phyloP scores from a whole-genome alignment of 2,888 invertebrate genomes.

The Lithosia quadra region DNA sequence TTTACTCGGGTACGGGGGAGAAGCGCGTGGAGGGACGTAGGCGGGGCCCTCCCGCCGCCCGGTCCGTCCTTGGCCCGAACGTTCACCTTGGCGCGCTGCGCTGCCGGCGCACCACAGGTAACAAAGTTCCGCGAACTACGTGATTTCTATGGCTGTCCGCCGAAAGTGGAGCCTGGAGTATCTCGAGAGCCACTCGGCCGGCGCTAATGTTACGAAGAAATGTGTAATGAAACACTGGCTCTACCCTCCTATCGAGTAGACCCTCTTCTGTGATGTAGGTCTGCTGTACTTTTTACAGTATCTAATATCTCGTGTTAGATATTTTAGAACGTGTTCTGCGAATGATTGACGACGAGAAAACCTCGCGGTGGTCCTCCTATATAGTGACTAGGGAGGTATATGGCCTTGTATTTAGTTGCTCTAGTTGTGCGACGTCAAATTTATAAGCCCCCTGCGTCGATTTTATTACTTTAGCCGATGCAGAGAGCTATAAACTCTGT shows the following conservation, averaged over 20 bases:
- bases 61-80: constrained; percentile 86
- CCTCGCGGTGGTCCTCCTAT: constrained; percentile 74
- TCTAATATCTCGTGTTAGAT: constrained; percentile 60
- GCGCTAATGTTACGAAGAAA: constrained; percentile 76
- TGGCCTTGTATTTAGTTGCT: constrained; percentile 55
- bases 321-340: constrained; percentile 36
- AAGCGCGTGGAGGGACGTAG: constrained; percentile 52
- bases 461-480: constrained; percentile 62
- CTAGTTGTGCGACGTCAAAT: constrained; percentile 63
- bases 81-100: constrained; percentile 86
- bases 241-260: constrained; percentile 54
- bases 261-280: constrained; percentile 55
- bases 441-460: constrained; percentile 67
- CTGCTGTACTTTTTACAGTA: constrained; percentile 64
- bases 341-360: constrained; percentile 48
- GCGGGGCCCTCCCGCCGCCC: constrained; percentile 77
- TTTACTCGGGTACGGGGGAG: constrained; percentile 73
- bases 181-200: constrained; percentile 67
- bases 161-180: constrained; percentile 79
- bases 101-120: constrained; percentile 84
- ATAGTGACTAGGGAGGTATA: constrained; percentile 22
- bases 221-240: constrained; percentile 74
- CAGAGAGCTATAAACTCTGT: constrained; percentile 45
- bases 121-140: constrained; percentile 86
- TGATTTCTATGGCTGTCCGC: constrained; percentile 85